These are phyloP conservation scores for Metopia argyrocephala DNA, from an alignment of 2,888 invertebrate genomes.

Conservation along the genomic window DNA sequence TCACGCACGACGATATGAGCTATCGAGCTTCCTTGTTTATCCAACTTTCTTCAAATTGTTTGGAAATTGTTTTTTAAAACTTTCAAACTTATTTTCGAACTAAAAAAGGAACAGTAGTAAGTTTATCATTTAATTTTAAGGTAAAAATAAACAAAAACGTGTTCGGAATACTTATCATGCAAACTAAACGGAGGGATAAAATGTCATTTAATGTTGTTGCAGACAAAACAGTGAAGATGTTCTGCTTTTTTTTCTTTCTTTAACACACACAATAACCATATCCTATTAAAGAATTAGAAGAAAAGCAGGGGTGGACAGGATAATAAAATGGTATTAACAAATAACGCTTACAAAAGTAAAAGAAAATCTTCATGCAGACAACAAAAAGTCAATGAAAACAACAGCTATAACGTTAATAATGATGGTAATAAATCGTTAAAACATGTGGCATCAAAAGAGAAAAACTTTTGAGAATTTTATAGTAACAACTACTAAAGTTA, in stretches of 20 bases:
- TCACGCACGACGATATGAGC: too few species aligned
- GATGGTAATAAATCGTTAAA: constrained; percentile 39
- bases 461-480: not conserved
- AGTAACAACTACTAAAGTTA: not conserved
- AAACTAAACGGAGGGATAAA: constrained; percentile 1
- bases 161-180: too few species aligned
- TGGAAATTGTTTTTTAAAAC: too few species aligned
- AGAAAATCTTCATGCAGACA: not conserved
- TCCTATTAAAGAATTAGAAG: not conserved
- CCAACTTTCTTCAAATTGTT: too few species aligned
- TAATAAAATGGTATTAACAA: constrained; percentile 19
- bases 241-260: too few species aligned
- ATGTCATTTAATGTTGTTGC: constrained; percentile 5
- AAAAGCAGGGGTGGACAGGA: not conserved
- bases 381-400: constrained; percentile 20
- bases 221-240: not conserved
- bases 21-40: too few species aligned
- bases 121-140: too few species aligned
- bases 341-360: not conserved
- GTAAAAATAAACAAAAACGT: too few species aligned
- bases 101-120: too few species aligned
- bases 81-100: too few species aligned
- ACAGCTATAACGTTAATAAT: not conserved
- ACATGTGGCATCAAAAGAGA: constrained; percentile 8
- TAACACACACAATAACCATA: not conserved